Evolutionary conservation across 2,888 invertebrate species (phyloP).

Genomic region (Torymus auratus): DNA sequence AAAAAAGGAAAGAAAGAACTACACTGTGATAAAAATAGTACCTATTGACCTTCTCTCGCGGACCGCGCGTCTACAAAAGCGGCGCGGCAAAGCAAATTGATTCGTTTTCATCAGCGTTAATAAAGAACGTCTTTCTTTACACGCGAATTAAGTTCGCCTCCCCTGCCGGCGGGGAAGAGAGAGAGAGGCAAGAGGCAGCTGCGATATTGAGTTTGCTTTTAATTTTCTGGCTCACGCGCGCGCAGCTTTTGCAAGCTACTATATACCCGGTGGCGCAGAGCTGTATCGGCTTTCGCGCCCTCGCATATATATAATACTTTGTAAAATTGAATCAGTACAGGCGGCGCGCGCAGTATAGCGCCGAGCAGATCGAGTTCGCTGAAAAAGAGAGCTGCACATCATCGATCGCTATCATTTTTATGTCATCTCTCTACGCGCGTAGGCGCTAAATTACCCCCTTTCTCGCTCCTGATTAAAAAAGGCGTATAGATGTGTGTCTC

Average conservation of each 20-base stretch:
- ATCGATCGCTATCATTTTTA: conserved; percentile 41
- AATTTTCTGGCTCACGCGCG: conserved; percentile 15
- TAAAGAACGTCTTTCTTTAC: conserved; percentile 37
- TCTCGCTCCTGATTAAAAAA: no score
- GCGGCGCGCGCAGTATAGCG: background rate
- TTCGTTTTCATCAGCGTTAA: conserved; percentile 35
- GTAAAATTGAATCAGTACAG: conserved; percentile 42
- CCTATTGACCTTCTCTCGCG: no score
- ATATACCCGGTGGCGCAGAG: no score
- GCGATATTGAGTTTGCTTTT: conserved; percentile 45
- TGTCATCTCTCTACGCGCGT: conserved; percentile 3
- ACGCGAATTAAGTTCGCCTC: conserved; percentile 13
- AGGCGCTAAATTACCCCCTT: no score
- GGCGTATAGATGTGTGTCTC: no score
- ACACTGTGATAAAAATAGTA: no score
- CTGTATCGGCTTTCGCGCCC: conserved; percentile 18
- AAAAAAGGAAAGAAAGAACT: no score
- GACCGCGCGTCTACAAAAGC: no score
- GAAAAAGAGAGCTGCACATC: background rate
- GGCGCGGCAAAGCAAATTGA: conserved; percentile 15
- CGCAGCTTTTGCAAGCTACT: conserved; percentile 20
- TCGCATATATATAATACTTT: conserved; percentile 12
- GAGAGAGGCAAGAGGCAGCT: background rate
- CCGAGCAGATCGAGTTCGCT: background rate
- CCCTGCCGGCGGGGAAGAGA: no score